Conservation (phyloP, 2,113 vertebrate genomes). For the Ivindomyrus marchei region DNA sequence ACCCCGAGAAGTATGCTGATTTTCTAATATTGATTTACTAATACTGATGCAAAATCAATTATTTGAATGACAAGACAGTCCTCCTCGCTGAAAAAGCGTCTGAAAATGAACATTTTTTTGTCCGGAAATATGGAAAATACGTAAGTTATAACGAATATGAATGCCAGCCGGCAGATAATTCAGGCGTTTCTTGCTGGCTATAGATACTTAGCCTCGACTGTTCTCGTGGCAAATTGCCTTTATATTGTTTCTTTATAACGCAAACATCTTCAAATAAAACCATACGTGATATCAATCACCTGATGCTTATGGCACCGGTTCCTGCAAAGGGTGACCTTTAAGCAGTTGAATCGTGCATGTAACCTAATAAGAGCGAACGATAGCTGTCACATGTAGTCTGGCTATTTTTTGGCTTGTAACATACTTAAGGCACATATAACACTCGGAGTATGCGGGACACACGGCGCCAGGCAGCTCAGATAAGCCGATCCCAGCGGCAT, state of each 20-base stretch:
- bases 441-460: not conserved
- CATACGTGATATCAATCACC: not conserved
- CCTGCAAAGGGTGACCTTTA: slow-evolving; percentile 1
- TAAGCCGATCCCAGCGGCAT: slow-evolving; percentile 34
- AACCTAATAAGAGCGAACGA: not conserved
- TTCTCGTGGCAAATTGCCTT: not conserved
- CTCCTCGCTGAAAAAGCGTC: not conserved
- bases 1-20: not conserved
- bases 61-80: not conserved
- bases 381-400: not conserved
- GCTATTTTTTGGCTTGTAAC: not conserved
- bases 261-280: not conserved
- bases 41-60: not conserved
- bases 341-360: not conserved
- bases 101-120: not conserved
- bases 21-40: not conserved
- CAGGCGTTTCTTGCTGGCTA: not conserved
- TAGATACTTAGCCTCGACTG: not conserved
- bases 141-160: not conserved
- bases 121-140: not conserved
- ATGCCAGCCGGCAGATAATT: not conserved
- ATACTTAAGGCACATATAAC: not conserved
- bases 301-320: not conserved
- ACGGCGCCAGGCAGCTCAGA: not conserved
- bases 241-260: not conserved